Conservation (phyloP, 2,888 invertebrate genomes). For the Apomyelois bistriatella region DNA sequence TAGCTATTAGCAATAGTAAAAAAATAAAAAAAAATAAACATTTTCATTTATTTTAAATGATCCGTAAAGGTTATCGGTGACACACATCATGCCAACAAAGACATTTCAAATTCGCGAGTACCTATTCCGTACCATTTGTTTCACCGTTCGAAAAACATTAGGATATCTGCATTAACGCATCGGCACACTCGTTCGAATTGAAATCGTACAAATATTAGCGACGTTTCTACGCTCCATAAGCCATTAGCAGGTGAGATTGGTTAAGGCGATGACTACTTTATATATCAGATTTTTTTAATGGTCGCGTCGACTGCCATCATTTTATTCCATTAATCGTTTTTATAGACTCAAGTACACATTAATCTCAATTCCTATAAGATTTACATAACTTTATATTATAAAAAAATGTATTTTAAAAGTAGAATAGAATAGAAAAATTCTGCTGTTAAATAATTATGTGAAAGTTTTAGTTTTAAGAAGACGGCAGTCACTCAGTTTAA, state of each 20-base stretch:
- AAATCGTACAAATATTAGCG: conserved; percentile 23
- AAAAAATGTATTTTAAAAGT: no score
- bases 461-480: no score
- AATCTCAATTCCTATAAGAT: no score
- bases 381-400: no score
- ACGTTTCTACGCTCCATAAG: conserved; percentile 31
- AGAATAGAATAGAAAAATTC: no score
- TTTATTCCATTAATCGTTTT: no score
- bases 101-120: conserved; percentile 28
- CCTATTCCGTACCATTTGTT: conserved; percentile 45
- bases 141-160: conserved; percentile 28
- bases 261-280: conserved; percentile 31
- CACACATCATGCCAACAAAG: conserved; percentile 19
- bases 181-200: conserved; percentile 32
- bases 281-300: not conserved
- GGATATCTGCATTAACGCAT: conserved; percentile 38
- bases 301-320: not conserved
- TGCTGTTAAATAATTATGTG: no score
- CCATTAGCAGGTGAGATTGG: conserved; percentile 46
- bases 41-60: not conserved
- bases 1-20: no score
- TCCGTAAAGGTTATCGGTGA: not conserved
- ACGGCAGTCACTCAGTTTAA: no score
- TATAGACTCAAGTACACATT: no score
- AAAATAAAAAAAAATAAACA: no score